Percentiles rank a stretch among this genome's conserved stretches.
These are phyloP conservation scores for Oryctes rhinoceros DNA, from an alignment of 1,140 invertebrate genomes.

Conservation along the genomic window DNA sequence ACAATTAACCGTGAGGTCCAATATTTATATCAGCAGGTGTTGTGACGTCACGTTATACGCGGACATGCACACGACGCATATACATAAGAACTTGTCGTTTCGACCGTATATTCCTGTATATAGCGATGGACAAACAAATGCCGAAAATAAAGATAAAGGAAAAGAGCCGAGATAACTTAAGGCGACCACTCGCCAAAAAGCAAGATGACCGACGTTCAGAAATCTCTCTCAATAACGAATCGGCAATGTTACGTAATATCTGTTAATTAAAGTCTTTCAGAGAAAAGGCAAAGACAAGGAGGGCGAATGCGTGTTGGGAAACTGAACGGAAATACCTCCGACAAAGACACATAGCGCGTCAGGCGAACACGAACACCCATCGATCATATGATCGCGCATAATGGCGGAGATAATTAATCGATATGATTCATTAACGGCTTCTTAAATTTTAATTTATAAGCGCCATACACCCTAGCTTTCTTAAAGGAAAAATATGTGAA, in stretches of 20 bases:
- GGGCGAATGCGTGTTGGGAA: not conserved
- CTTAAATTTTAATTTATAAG: conserved; percentile 10
- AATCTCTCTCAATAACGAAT: conserved; percentile 7
- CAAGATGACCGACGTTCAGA: not conserved
- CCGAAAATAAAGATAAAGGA: not conserved
- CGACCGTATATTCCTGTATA: not conserved
- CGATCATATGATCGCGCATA: conserved; percentile 10
- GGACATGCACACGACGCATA: not conserved
- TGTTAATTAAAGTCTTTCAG: conserved; percentile 24
- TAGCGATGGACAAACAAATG: not conserved
- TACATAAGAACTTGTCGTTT: not conserved
- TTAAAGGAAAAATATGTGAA: not conserved
- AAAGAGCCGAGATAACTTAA: not conserved
- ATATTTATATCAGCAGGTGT: conserved; percentile 50
- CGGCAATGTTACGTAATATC: conserved; percentile 29
- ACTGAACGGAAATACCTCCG: conserved; percentile 5
- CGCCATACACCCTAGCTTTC: not conserved
- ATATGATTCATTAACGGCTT: conserved; percentile 23
- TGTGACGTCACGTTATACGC: conserved; percentile 41
- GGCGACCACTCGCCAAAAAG: not conserved
- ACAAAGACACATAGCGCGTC: not conserved
- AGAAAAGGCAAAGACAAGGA: not conserved
- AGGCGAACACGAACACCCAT: not conserved
- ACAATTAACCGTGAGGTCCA: conserved; percentile 49
- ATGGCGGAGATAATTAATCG: conserved; percentile 12